Percentiles rank a stretch among this genome's conserved stretches.
Evolutionary conservation across 2,113 vertebrate genomes (phyloP).

Genomic region (Cairina moschata): DNA sequence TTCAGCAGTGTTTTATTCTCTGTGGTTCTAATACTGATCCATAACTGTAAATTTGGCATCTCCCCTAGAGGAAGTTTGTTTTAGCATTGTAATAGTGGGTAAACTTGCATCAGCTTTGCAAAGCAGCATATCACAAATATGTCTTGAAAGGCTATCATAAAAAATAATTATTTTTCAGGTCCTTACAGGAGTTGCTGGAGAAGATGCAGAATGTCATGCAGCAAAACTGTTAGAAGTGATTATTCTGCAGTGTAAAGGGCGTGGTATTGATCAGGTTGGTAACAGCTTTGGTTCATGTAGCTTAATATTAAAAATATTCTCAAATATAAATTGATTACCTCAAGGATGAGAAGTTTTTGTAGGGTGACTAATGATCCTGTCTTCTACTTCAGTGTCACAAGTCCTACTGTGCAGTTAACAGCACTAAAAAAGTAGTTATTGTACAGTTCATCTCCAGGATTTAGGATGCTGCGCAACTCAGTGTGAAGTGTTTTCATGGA

Average conservation of each 20-base stretch:
- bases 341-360: neutral
- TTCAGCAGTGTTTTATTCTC: neutral
- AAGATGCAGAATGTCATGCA: conserved; percentile 97
- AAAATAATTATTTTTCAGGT: conserved; percentile 77
- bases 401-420: neutral
- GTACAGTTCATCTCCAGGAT: neutral
- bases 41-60: neutral
- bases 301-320: fast-evolving
- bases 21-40: neutral
- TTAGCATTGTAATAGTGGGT: neutral
- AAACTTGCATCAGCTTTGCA: neutral
- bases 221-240: conserved; percentile 96
- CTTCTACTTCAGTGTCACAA: neutral
- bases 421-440: neutral
- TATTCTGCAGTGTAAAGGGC: conserved; percentile 98
- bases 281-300: neutral
- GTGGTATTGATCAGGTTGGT: conserved; percentile 96
- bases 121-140: neutral
- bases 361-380: neutral
- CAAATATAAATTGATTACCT: neutral
- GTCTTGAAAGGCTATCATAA: neutral
- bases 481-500: neutral
- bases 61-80: neutral
- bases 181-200: conserved; percentile 96
- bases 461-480: neutral